A percentile compares a stretch with the other conserved stretches of the same genome.
Evolutionary conservation across 2,888 invertebrate genomes (phyloP).

Genomic region (Eupithecia centaureata): DNA sequence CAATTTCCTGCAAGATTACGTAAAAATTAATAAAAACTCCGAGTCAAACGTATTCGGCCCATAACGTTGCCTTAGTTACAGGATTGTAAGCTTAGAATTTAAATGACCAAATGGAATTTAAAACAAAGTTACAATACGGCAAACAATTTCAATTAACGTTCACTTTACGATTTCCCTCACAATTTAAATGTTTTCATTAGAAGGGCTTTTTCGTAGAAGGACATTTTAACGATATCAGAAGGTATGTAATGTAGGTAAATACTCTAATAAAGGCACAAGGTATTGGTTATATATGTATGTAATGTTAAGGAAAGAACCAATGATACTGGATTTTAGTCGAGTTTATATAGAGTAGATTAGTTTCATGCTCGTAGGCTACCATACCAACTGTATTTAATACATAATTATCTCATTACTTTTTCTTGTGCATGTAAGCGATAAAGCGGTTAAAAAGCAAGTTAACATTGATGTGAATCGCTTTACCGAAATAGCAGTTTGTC

Average conservation of each 20-base stretch:
- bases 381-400: no score
- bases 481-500: no score
- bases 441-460: no score
- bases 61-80: neutral
- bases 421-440: no score
- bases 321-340: neutral
- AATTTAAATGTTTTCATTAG: slow-evolving; percentile 26
- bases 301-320: neutral
- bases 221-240: neutral
- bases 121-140: slow-evolving; percentile 14
- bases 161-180: slow-evolving; percentile 13
- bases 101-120: slow-evolving; percentile 7
- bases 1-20: neutral
- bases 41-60: neutral
- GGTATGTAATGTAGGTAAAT: neutral
- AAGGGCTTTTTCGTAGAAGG: slow-evolving; percentile 12
- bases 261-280: neutral
- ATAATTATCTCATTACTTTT: no score
- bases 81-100: slow-evolving; percentile 4
- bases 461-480: no score
- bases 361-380: no score
- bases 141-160: slow-evolving; percentile 16
- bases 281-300: neutral
- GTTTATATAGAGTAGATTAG: no score
- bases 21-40: slow-evolving; percentile 9